A percentile compares a stretch with the other conserved stretches of the same genome.
Conservation (phyloP, 2,888 invertebrate species). For the Agrochola macilenta region DNA sequence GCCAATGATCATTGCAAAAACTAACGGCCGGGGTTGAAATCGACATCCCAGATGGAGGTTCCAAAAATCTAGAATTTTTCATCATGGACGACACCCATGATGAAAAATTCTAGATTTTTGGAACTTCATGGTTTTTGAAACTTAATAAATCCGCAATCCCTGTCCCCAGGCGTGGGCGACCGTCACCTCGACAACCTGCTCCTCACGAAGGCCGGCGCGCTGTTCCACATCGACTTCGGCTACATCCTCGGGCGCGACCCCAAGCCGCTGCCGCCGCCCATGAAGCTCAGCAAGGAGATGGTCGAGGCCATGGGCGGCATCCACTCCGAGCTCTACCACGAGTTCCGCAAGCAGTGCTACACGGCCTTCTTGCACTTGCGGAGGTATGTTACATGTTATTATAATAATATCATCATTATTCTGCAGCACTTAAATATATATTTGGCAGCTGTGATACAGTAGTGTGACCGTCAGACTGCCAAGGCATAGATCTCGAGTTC, state of each 20-base stretch:
- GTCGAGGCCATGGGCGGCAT: slow-evolving; percentile 99
- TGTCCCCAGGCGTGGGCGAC: slow-evolving; percentile 96
- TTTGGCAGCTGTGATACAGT: no score
- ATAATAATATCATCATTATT: no score
- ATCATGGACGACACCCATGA: neutral
- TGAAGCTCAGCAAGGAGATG: slow-evolving; percentile 99
- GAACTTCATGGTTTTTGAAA: neutral
- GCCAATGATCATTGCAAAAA: neutral
- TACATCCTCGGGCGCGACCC: slow-evolving; percentile 99
- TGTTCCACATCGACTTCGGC: slow-evolving; percentile 99
- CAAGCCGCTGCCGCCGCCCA: slow-evolving; percentile 99
- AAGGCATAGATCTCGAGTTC: no score
- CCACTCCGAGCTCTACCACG: slow-evolving; percentile 97
- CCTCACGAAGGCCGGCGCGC: slow-evolving; percentile 96
- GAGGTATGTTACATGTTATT: slow-evolving; percentile 86
- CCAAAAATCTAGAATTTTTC: neutral
- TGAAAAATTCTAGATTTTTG: no score
- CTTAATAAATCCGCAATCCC: neutral
- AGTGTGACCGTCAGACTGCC: no score
- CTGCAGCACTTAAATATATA: no score
- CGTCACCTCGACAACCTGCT: slow-evolving; percentile 99
- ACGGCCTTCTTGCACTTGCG: slow-evolving; percentile 98
- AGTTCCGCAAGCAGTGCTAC: slow-evolving; percentile 98
- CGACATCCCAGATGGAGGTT: neutral
- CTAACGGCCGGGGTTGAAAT: neutral